These are phyloP conservation scores for Caranx melampygus DNA, from an alignment of 2,113 vertebrate species.

Conservation along the genomic window DNA sequence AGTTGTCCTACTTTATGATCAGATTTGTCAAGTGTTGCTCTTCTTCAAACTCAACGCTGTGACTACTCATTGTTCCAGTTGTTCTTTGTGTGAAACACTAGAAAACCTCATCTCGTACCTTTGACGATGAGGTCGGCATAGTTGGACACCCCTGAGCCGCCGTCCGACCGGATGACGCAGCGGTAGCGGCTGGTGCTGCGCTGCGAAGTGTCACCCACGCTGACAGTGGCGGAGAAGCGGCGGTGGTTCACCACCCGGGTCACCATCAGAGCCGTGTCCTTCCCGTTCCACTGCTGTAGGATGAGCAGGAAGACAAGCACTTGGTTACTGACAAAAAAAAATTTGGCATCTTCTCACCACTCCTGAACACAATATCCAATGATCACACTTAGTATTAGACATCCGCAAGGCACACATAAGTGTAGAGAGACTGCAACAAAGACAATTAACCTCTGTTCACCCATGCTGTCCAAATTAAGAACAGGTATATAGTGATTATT, in stretches of 20 bases:
- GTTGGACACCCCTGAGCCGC: slow-evolving; percentile 96
- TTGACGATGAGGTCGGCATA: slow-evolving; percentile 97
- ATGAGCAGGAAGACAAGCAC: background rate
- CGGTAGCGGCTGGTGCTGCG: slow-evolving; percentile 95
- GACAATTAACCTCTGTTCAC: no score
- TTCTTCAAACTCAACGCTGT: background rate
- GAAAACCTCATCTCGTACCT: slow-evolving; percentile 82
- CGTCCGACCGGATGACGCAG: slow-evolving; percentile 95
- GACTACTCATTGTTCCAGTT: background rate
- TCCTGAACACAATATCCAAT: no score
- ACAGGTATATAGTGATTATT: no score
- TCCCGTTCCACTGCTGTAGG: slow-evolving; percentile 95
- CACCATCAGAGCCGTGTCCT: slow-evolving; percentile 94
- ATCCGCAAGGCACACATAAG: no score
- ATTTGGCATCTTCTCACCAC: background rate
- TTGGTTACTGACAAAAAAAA: background rate
- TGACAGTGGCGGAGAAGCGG: slow-evolving; percentile 94
- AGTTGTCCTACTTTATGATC: slow-evolving; percentile 38
- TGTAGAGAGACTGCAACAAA: no score
- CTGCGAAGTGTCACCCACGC: slow-evolving; percentile 92
- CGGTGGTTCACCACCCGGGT: slow-evolving; percentile 96
- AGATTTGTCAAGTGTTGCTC: background rate
- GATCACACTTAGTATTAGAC: no score
- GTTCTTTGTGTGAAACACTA: no score
- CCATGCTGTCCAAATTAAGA: no score